phyloP scores from a whole-genome alignment of 2,888 invertebrate species.

The Cephus runcator region DNA sequence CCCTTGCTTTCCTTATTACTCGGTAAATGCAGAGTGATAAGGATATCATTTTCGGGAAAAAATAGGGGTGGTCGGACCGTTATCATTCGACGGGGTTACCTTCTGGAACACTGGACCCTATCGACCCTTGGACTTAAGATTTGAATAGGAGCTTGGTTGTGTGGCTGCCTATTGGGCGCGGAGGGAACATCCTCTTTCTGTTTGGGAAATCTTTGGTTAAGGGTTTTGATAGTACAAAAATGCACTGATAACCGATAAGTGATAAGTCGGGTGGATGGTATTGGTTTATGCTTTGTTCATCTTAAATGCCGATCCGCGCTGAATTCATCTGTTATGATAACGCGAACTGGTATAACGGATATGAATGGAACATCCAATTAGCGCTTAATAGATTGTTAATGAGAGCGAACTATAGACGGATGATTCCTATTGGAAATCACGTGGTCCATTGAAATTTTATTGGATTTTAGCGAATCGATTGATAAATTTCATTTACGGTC shows the following conservation, averaged over 20 bases:
- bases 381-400: background rate
- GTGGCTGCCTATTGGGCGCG: too few relatives aligned
- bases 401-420: background rate
- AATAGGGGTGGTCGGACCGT: background rate
- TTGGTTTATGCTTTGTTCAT: background rate
- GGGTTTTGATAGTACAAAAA: too few relatives aligned
- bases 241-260: too few relatives aligned
- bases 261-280: background rate
- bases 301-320: background rate
- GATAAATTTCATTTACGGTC: background rate
- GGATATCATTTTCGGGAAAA: background rate
- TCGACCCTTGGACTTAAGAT: background rate
- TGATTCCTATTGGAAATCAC: conserved; percentile 12
- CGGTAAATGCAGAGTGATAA: background rate
- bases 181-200: too few relatives aligned
- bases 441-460: background rate
- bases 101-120: background rate
- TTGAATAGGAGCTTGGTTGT: background rate
- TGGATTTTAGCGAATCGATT: background rate
- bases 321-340: background rate
- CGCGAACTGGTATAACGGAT: background rate
- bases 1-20: background rate
- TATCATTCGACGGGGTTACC: background rate
- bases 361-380: background rate
- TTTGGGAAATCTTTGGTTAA: too few relatives aligned